Evolutionary conservation across 1,140 invertebrate genomes (phyloP), one percentile per base, ranked within the genome.

Genomic region (Babylonia areolata): DNA sequence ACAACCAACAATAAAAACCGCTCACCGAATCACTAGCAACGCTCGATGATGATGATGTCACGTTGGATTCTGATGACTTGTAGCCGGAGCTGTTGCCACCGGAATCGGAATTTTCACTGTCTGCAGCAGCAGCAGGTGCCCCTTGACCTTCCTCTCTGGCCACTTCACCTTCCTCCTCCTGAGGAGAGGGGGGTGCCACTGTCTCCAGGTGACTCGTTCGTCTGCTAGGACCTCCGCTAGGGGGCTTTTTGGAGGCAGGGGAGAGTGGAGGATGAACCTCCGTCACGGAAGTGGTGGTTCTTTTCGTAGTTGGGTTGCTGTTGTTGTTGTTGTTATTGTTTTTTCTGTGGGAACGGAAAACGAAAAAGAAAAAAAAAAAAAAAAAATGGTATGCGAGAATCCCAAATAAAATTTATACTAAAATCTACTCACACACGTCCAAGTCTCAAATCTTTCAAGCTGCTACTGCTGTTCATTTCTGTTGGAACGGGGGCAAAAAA

Each of bases 1-100:
- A 17, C 46, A 51, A 9, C 9, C 46, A 51, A 51, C 46, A 39
- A n/a, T n/a, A n/a, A n/a, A n/a, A n/a, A n/a, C n/a, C 33, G 91
- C 93, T 89, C 88, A 93, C 93, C n/a, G 91, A 89, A 80, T 93
- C 93, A 88, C 92, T 93, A 35, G 90, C 89, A 37, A 90, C 88
- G 84, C 92, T 92, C 23, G 58, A 64, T 15, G 91, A 92, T 42
- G 90, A 88, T 84, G 87, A 90, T 31, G 85, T 85, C 75, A 89
- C 88, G 39, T 85, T 80, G 40, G 92, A 93, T 64, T 90, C 91
- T 3, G 91, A 90, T 17, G 92, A 93, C 75, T 92, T 90, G 84
- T 91, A 93, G 9, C 92, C 89, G 12, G 92, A 93, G 81, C 92
- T 92, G 88, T 90, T 90, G 54, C 91, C 91, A 80, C 90, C 91